phyloP scores from a whole-genome alignment of 2,113 vertebrate genomes.

The Aegotheles bennettii region DNA sequence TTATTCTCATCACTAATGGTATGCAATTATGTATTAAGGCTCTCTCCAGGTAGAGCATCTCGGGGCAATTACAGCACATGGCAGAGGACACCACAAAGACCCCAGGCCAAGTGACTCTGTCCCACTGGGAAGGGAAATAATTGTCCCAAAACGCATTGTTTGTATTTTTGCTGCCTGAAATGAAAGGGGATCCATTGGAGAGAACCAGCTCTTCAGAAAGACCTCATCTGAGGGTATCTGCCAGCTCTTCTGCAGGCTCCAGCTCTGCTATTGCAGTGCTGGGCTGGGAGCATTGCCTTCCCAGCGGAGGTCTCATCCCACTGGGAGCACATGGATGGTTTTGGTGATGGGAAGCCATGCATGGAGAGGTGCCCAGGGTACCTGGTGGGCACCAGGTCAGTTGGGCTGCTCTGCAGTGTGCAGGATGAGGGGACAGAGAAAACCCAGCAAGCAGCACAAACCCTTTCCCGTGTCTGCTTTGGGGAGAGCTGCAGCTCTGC shows the following conservation, averaged over 20 bases:
- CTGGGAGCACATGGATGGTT: background rate
- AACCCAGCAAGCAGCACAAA: background rate
- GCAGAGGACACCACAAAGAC: background rate
- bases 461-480: background rate
- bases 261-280: too few relatives aligned
- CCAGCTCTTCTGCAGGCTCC: conserved; percentile 21
- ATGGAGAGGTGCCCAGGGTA: background rate
- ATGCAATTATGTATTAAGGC: conserved; percentile 44
- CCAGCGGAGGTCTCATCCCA: background rate
- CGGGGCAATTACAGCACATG: conserved; percentile 33
- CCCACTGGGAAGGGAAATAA: conserved; percentile 52
- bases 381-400: background rate
- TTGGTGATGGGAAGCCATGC: background rate
- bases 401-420: background rate
- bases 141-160: conserved; percentile 18
- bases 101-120: conserved; percentile 12
- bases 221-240: background rate
- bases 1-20: conserved; percentile 30
- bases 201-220: conserved; percentile 18
- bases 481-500: background rate
- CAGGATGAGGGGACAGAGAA: background rate
- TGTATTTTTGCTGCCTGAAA: conserved; percentile 13
- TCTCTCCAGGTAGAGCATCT: conserved; percentile 43
- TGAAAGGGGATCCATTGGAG: background rate
- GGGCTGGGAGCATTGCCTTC: too few relatives aligned